Percentiles rank a stretch among this genome's conserved stretches.
Conservation (phyloP, 2,888 invertebrate species). For the Ryuthela nishihirai region DNA sequence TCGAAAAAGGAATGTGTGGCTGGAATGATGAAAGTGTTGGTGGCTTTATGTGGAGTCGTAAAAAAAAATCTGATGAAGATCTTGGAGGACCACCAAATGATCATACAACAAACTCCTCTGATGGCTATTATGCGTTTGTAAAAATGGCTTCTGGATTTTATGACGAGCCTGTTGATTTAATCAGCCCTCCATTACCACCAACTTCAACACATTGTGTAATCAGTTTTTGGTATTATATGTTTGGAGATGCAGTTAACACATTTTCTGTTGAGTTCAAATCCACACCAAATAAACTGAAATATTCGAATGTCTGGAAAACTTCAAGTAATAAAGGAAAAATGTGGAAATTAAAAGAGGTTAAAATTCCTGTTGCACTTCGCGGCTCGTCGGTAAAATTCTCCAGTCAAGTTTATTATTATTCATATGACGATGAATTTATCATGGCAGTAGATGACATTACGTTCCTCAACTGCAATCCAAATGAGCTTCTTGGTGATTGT, state of each 20-base stretch:
- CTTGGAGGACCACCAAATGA: conserved; percentile 11
- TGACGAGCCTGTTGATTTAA: conserved; percentile 2
- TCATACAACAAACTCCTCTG: conserved; percentile 18
- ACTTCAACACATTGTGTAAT: conserved; percentile 34
- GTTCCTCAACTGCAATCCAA: conserved; percentile 38
- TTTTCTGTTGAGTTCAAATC: conserved; percentile 13
- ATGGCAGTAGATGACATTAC: conserved; percentile 30
- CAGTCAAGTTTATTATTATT: background rate
- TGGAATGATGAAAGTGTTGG: conserved; percentile 29
- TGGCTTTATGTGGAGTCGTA: conserved; percentile 9
- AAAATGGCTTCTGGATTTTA: conserved; percentile 2
- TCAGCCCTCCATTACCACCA: conserved; percentile 23
- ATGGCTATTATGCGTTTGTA: conserved; percentile 31
- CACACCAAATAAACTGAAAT: background rate
- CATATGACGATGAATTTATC: background rate
- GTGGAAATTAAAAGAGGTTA: conserved; percentile 17
- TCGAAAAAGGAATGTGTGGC: conserved; percentile 36
- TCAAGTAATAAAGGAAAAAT: background rate
- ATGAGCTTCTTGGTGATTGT: conserved; percentile 34
- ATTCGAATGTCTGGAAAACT: background rate
- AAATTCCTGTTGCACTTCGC: background rate
- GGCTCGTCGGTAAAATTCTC: conserved; percentile 4
- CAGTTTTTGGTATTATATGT: conserved; percentile 23
- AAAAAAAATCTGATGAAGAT: background rate
- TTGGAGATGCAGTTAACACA: background rate